These are phyloP conservation scores for human DNA, from an alignment of 2,113 vertebrate species.

Conservation along the genomic window GRCh38 chr16:68684501-68685000, in stretches of 20 bases:
- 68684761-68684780: conserved; percentile 31
- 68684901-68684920: not conserved
- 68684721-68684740: conserved; percentile 76
- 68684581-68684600: conserved; percentile 93
- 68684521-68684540: not conserved
- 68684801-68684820: conserved; percentile 86
- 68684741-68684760: conserved; percentile 81
- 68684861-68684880: not conserved
- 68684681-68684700: conserved; percentile 86
- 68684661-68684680: conserved; percentile 88
- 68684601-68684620: conserved; percentile 83
- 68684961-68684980: not conserved
- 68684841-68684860: not conserved
- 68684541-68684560: not conserved
- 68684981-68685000: not conserved
- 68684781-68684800: conserved; percentile 89
- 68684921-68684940: not conserved
- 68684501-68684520: not conserved
- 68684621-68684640: conserved; percentile 87
- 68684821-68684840: conserved; percentile 82
- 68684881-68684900: not conserved
- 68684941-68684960: not conserved
- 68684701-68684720: conserved; percentile 88
- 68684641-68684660: conserved; percentile 82
- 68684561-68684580: not conserved